Percentiles rank a stretch among this genome's conserved stretches.
Evolutionary conservation across 2,797 vertebrate genomes (phyloP).

Genomic region (Clarias laeviceps): DNA sequence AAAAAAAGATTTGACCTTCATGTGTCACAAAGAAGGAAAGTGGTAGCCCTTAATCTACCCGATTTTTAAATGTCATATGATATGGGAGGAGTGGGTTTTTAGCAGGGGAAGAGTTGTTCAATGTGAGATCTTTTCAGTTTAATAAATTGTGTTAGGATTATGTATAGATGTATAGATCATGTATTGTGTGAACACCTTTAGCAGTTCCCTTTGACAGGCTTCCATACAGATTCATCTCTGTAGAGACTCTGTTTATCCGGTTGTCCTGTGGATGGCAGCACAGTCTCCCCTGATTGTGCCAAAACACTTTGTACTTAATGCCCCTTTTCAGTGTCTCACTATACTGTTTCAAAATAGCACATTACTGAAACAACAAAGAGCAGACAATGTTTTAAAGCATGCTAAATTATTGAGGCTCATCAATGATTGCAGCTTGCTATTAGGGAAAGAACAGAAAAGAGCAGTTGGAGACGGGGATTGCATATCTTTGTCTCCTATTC

Average conservation of each 20-base stretch:
- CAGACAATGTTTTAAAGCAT: conserved; percentile 15
- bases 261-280: conserved; percentile 56
- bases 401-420: conserved; percentile 7
- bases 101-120: not conserved
- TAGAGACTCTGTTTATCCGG: conserved; percentile 36
- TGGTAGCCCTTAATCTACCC: not conserved
- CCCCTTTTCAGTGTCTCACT: conserved; percentile 23
- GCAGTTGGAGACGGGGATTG: not conserved
- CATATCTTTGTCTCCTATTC: not conserved
- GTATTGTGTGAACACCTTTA: not conserved
- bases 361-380: conserved; percentile 34
- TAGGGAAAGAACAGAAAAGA: not conserved
- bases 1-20: conserved; percentile 6
- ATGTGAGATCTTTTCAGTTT: not conserved
- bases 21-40: not conserved
- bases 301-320: conserved; percentile 32
- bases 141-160: not conserved
- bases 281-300: conserved; percentile 40
- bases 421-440: conserved; percentile 5
- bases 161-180: not conserved
- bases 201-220: conserved; percentile 10
- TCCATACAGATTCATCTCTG: not conserved
- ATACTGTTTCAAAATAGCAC: conserved; percentile 19
- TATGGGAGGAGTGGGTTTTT: not conserved
- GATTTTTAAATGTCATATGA: not conserved